Evolutionary conservation across 2,888 invertebrate genomes (phyloP).

Genomic region (Heliconius erato): DNA sequence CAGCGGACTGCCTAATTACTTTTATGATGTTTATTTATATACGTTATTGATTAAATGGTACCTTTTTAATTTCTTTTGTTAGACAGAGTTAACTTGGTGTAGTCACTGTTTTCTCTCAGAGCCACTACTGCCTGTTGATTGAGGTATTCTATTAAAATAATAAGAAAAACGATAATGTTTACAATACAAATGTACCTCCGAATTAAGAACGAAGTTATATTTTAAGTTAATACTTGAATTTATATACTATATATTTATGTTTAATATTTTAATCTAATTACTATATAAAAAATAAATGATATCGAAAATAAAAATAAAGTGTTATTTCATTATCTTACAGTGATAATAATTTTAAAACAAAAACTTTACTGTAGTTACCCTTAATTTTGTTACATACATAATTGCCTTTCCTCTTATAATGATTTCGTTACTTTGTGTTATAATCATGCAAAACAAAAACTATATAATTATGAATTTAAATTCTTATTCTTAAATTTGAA

Average conservation of each 20-base stretch:
- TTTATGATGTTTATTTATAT: background rate
- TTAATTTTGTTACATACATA: constrained; percentile 9
- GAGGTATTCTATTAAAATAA: too few species aligned
- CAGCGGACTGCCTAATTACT: background rate
- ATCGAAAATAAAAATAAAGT: background rate
- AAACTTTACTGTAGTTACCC: background rate
- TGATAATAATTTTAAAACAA: background rate
- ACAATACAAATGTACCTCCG: too few species aligned
- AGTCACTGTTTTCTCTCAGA: background rate
- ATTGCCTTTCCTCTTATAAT: background rate
- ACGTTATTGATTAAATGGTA: background rate
- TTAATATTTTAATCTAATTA: background rate
- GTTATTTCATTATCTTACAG: background rate
- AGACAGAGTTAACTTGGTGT: background rate
- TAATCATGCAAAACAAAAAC: too few species aligned
- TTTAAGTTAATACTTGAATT: too few species aligned
- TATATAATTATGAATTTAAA: too few species aligned
- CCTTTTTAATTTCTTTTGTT: background rate
- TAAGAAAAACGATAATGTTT: too few species aligned
- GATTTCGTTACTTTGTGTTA: background rate
- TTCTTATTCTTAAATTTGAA: too few species aligned
- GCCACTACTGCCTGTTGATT: background rate
- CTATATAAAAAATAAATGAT: background rate
- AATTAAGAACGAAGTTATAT: too few species aligned
- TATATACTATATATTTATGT: background rate